Evolutionary conservation across 1,140 invertebrate genomes (phyloP).

Genomic region (Planococcus citri): DNA sequence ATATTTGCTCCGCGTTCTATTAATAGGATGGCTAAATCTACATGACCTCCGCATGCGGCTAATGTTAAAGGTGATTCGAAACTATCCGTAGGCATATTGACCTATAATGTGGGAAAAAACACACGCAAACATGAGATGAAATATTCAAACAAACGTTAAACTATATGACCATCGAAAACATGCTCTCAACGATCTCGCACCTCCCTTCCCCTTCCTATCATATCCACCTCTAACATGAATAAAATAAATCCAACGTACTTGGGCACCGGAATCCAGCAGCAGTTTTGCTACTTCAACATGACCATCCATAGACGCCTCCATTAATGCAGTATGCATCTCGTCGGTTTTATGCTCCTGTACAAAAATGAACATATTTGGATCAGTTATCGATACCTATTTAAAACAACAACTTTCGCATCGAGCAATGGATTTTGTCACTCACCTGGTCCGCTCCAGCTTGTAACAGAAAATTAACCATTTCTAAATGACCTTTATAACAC

Average conservation of each 20-base stretch:
- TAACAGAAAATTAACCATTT: slow-evolving; percentile 92
- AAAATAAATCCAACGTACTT: slow-evolving; percentile 52
- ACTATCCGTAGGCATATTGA: slow-evolving; percentile 98
- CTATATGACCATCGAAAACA: too few species aligned
- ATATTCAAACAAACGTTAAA: too few species aligned
- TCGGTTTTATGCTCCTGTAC: slow-evolving; percentile 92
- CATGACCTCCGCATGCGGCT: slow-evolving; percentile 95
- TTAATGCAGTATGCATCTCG: slow-evolving; percentile 98
- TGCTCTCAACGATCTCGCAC: too few species aligned
- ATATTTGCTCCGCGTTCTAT: slow-evolving; percentile 96
- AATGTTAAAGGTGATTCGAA: slow-evolving; percentile 97
- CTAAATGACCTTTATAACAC: slow-evolving; percentile 94
- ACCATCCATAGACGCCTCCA: slow-evolving; percentile 99
- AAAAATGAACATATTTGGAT: background rate
- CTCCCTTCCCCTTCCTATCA: too few species aligned
- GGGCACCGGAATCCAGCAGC: slow-evolving; percentile 89
- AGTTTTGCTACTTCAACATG: slow-evolving; percentile 85
- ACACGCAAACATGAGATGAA: too few species aligned
- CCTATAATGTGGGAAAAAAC: too few species aligned
- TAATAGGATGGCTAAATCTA: slow-evolving; percentile 86
- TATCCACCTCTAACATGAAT: too few species aligned
- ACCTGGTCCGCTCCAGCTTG: slow-evolving; percentile 84
- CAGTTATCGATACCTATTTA: too few species aligned
- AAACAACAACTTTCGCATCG: too few species aligned
- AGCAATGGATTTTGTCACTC: too few species aligned